Conservation (phyloP, 2,797 vertebrate species). For the Eremophila alpestris region DNA sequence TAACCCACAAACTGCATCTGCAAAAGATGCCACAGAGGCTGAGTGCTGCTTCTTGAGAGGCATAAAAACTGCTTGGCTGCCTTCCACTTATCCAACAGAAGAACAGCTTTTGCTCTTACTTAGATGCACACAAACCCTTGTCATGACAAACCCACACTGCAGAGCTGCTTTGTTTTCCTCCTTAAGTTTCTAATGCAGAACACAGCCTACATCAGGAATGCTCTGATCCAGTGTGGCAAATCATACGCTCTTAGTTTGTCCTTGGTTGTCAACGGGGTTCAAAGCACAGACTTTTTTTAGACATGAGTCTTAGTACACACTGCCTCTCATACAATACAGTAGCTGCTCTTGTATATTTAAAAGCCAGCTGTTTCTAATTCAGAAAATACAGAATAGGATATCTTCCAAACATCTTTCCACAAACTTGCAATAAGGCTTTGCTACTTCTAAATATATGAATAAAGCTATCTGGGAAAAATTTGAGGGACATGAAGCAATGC, state of each 20-base stretch:
- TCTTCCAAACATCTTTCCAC: constrained; percentile 51
- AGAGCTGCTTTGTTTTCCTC: neutral
- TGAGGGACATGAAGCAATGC: neutral
- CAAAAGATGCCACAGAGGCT: neutral
- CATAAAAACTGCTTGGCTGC: neutral
- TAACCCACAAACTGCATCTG: neutral
- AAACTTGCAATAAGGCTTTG: neutral
- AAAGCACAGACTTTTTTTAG: neutral
- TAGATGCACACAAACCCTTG: neutral
- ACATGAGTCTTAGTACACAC: neutral
- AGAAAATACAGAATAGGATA: constrained; percentile 1
- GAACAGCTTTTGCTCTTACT: neutral
- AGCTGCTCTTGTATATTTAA: constrained; percentile 25
- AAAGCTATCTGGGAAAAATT: neutral
- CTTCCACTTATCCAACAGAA: neutral
- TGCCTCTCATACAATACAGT: constrained; percentile 41
- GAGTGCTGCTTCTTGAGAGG: neutral
- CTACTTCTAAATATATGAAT: neutral
- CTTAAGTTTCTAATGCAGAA: neutral
- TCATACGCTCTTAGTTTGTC: neutral
- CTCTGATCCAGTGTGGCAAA: neutral
- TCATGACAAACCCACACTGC: neutral
- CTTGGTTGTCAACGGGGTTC: neutral
- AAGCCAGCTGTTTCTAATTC: constrained; percentile 40
- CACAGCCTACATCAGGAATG: neutral